phyloP scores from a whole-genome alignment of 2,888 invertebrate species.

The Blastobasis lacticolella region DNA sequence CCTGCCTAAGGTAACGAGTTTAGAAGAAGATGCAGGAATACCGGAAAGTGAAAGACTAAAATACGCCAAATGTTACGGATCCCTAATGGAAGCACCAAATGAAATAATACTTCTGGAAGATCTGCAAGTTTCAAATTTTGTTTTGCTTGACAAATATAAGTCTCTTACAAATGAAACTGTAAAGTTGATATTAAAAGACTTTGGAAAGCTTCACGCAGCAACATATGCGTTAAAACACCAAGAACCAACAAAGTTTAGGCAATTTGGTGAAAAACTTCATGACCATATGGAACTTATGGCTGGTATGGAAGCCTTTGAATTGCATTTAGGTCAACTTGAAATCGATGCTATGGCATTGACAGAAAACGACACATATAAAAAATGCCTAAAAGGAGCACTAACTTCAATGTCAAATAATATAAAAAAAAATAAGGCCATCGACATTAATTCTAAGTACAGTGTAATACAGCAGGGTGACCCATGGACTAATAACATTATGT shows the following conservation, averaged over 20 bases:
- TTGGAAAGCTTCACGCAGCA: conserved; percentile 28
- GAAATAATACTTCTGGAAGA: conserved; percentile 39
- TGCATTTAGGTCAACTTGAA: conserved; percentile 5
- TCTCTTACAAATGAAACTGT: conserved; percentile 9
- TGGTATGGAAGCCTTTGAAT: not conserved
- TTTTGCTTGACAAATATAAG: conserved; percentile 26
- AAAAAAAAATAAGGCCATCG: conserved; percentile 1
- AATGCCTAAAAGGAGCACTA: not conserved
- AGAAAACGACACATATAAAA: not conserved
- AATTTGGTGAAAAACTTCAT: conserved; percentile 11
- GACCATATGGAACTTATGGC: conserved; percentile 10
- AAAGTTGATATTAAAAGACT: conserved; percentile 23
- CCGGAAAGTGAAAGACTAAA: conserved; percentile 22
- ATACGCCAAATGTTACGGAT: conserved; percentile 31
- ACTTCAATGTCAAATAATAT: not conserved
- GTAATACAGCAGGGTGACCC: conserved; percentile 23
- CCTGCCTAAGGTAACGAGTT: conserved; percentile 24
- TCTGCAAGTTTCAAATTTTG: conserved; percentile 19
- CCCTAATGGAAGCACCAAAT: conserved; percentile 18
- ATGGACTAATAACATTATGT: conserved; percentile 25
- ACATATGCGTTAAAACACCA: conserved; percentile 27
- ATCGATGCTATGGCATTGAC: not conserved
- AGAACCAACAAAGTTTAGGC: conserved; percentile 19
- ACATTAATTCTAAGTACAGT: conserved; percentile 14
- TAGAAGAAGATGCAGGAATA: conserved; percentile 20